Base-by-base conservation (phyloP, 2,113 vertebrate genomes). In the Dicaeum eximium region DNA sequence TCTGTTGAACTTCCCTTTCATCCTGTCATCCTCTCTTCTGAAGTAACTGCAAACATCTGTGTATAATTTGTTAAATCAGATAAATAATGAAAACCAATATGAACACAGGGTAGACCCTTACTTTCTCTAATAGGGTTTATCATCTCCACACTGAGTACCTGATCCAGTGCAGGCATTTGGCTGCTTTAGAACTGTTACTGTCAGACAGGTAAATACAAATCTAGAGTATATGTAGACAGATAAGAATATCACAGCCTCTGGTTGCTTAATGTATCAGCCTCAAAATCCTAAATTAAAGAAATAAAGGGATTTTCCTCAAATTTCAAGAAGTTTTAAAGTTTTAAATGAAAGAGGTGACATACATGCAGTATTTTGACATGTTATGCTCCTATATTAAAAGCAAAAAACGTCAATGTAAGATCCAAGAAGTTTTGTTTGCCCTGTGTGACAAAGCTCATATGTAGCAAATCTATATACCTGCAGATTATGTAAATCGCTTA, bases 401-500 rank as follows among this genome's bases (percentile, higher is more conserved):
- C 22, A 70, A 70, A 75, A 67, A 75, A 12, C 0, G 0, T 9
- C 3, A 15, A 16, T 2, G 1, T 45, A 40, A 64, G 24, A 58
- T 56, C 27, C 8, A 47, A 73, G 47, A 65, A 14, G 73, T 54
- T 33, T 78, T 35, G 19, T 53, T 53, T 56, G 47, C 14, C 30
- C 44, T 40, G 13, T 37, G 13, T n/a, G 40, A 72, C 24, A 93
- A 90, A 89, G 48, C 45, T 84, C 31, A 2, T 8, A 28, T n/a
- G 37, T 33, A 87, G 57, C 44, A 78, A 69, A 78, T 25, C 27
- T 31, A 15, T 16, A 9, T 14, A 72, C 8, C 37, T 58, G 23
- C 40, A 70, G 60, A 40, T 73, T 37, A 80, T 9, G 15, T 45
- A 77, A 92, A 77, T 42, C 20, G 38, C 53, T 56, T 23, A 19